Percentiles rank a stretch among this genome's conserved stretches.
Conservation (phyloP, 2,113 vertebrate genomes). For the Oncorhynchus tshawytscha region DNA sequence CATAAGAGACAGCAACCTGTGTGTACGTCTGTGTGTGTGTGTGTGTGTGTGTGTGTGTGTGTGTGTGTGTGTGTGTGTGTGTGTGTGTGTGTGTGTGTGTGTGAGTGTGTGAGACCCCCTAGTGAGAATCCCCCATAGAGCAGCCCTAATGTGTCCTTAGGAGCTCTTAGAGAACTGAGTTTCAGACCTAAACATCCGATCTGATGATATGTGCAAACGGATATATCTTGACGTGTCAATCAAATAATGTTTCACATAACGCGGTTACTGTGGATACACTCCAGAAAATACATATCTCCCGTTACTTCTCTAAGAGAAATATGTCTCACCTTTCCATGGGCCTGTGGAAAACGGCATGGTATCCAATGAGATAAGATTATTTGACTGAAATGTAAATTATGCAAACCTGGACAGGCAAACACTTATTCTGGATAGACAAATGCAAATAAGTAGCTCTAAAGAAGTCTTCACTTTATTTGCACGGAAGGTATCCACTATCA, state of each 20-base stretch:
- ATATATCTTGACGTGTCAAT: constrained; percentile 12
- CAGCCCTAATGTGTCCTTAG: constrained; percentile 40
- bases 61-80: neutral
- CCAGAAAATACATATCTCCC: no score
- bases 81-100: neutral
- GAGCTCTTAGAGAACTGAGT: constrained; percentile 40
- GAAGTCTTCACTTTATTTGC: neutral
- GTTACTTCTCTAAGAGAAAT: no score
- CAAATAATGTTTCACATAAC: constrained; percentile 2
- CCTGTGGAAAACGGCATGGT: no score
- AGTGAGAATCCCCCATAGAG: constrained; percentile 40
- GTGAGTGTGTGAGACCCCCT: constrained; percentile 19
- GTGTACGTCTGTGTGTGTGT: neutral
- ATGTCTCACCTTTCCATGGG: no score
- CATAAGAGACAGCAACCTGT: neutral
- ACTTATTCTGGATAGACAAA: neutral
- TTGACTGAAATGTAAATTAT: neutral
- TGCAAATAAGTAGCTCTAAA: neutral
- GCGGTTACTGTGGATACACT: neutral
- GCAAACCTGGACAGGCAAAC: neutral
- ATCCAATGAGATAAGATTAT: neutral
- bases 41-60: neutral
- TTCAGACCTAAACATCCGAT: constrained; percentile 26
- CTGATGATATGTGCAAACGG: constrained; percentile 10
- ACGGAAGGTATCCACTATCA: no score